These are phyloP conservation scores for Calosoma granatense DNA, from an alignment of 1,140 invertebrate genomes.

Conservation along the genomic window DNA sequence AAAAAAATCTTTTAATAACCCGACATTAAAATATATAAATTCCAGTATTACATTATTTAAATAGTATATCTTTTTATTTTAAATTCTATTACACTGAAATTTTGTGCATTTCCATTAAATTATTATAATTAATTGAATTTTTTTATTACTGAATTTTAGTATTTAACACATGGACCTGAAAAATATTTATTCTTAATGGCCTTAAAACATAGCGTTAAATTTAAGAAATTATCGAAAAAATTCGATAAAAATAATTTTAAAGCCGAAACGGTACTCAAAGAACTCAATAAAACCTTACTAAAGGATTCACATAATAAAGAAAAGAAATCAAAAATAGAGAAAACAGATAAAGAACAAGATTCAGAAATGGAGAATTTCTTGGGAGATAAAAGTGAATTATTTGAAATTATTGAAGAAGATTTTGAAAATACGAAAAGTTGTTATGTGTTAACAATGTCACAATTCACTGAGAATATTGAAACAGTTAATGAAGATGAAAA, in stretches of 20 bases:
- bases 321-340: constrained; percentile 10
- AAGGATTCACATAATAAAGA: background rate
- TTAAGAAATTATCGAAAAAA: constrained; percentile 39
- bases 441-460: constrained; percentile 58
- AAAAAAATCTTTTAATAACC: no score
- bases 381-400: background rate
- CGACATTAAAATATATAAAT: no score
- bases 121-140: constrained; percentile 19
- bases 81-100: no score
- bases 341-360: constrained; percentile 16
- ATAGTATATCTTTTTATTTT: no score
- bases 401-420: constrained; percentile 25
- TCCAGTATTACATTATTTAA: no score
- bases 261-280: background rate
- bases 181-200: constrained; percentile 48
- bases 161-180: constrained; percentile 55
- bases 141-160: constrained; percentile 30
- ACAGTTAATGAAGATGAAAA: constrained; percentile 21
- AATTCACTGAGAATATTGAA: constrained; percentile 31
- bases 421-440: constrained; percentile 45
- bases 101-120: constrained; percentile 11
- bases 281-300: background rate
- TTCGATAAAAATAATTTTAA: constrained; percentile 28
- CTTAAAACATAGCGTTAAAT: constrained; percentile 42
- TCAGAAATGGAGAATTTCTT: constrained; percentile 15